Evolutionary conservation across 2,797 vertebrate genomes (phyloP).

Genomic region (Typhlichthys eigenmanni): DNA sequence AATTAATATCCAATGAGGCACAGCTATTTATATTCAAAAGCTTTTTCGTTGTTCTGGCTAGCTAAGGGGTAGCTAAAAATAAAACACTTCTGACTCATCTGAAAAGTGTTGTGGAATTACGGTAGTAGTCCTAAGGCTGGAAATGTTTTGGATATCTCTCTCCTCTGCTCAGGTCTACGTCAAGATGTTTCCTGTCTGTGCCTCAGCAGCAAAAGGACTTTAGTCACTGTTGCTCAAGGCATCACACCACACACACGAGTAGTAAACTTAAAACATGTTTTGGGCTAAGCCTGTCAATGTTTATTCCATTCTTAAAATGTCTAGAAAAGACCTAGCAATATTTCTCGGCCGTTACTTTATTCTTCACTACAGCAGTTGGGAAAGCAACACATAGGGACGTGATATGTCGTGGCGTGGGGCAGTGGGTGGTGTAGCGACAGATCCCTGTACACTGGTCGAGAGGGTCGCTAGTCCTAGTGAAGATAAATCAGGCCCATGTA

Average conservation of each 20-base stretch:
- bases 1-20: conserved; percentile 43
- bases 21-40: conserved; percentile 48
- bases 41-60: conserved; percentile 3
- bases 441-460: conserved; percentile 34
- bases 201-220: conserved; percentile 39
- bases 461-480: conserved; percentile 44
- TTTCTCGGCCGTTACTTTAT: no score
- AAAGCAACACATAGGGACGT: no score
- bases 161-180: conserved; percentile 27
- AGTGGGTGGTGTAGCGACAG: conserved; percentile 27
- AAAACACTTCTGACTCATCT: conserved; percentile 31
- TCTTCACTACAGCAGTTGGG: no score
- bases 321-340: no score
- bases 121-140: conserved; percentile 28
- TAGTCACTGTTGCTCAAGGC: conserved; percentile 61
- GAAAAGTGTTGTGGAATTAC: conserved; percentile 31
- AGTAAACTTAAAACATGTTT: not conserved
- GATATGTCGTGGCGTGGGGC: conserved; percentile 17
- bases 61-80: not conserved
- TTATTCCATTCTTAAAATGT: no score
- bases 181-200: conserved; percentile 26
- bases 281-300: no score
- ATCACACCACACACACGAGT: conserved; percentile 19
- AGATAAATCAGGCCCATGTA: conserved; percentile 46
- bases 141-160: conserved; percentile 52